Base-by-base conservation (phyloP, 2,888 invertebrate genomes). In the Hypsopygia costalis region DNA sequence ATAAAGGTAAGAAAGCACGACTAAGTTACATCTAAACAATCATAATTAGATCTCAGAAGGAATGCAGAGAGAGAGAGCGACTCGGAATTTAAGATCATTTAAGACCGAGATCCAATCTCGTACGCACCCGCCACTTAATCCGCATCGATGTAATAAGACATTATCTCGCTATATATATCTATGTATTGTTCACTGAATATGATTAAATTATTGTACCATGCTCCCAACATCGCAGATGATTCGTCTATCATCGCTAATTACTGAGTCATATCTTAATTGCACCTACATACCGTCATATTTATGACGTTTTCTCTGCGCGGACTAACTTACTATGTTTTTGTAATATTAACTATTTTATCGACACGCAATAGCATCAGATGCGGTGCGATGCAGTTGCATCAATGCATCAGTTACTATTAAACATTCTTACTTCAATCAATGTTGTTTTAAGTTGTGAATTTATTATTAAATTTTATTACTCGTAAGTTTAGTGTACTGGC, bases 301-400 rank as follows among this genome's bases (percentile, higher is more conserved):
- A 7, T 25, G 8, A 25, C 6, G 25, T 11, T 31, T 31, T 31
- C 31, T 11, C 31, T 11, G 31, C 11, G 31, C 12, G 31, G 7
- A 11, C 7, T 4, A 7, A 31, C 31, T 10, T 4, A 11, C 31
- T 11, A 5, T 36, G 39, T 36, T 44, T 42, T 41, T 40, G 42
- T 40, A 37, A 31, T 33, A 40, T 29, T 35, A 11, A 9, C 38
- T 22, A 35, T 40, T 36, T 38, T 40, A 38, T 42, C 12, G 40
- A 40, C 47, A 47, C 45, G 47, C 45, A 40, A 47, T 41, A 43
- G 44, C 43, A 6, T 30, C 7, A 10, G 11, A n/a, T 29, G 9
- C 6, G 9, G 16, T 4, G 16, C 16, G 4, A 16, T 16, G 16
- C 16, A 16, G 4, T 16, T 16, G 16, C 16, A 16, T 16, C 16